Base-by-base conservation (phyloP, 2,797 vertebrate genomes). In the Lycodopsis pacificus region DNA sequence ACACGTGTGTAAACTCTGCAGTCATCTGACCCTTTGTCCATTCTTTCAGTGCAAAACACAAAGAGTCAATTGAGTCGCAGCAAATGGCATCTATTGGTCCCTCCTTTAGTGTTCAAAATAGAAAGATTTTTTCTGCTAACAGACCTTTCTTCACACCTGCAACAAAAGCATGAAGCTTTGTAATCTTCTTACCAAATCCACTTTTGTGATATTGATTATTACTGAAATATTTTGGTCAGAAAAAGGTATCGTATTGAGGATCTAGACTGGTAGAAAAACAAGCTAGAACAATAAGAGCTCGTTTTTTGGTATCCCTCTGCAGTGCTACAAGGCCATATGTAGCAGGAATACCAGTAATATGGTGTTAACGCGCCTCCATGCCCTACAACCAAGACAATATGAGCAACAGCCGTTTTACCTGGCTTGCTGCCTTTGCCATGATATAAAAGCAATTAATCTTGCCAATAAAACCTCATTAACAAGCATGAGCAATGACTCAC, bases 401-500 rank as follows among this genome's bases (percentile, higher is more conserved):
- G 86, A 93, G 79, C 90, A 93, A 88, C 93, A 93, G 94, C 90
- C 95, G 85, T 90, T 94, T 96, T 85, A 93, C 86, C 91, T 95
- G 90, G 77, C 93, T 72, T 88, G 80, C 88, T 90, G 91, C 90
- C 92, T 86, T 89, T 79, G 86, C 80, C 79, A 88, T 87, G 91
- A 92, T 95, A 95, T 95, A 94, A 96, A 92, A 84, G 89, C 86
- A 82, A 87, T 89, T 95, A 93, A 94, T 93, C 89, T 90, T 92
- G 90, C 92, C 91, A 93, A 91, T 95, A 94, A 93, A 94, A 92
- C 84, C 89, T 88, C 85, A 87, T 94, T 92, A 93, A 89, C 93
- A 93, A 91, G 92, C 89, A 85, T 84, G 80, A 94, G 81, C 53
- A 75, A 88, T 88, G 93, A 91, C 84, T 91, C 91, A 88, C 87